Base-by-base conservation (phyloP, 2,888 invertebrate genomes). In the Hirtodrosophila duncani region DNA sequence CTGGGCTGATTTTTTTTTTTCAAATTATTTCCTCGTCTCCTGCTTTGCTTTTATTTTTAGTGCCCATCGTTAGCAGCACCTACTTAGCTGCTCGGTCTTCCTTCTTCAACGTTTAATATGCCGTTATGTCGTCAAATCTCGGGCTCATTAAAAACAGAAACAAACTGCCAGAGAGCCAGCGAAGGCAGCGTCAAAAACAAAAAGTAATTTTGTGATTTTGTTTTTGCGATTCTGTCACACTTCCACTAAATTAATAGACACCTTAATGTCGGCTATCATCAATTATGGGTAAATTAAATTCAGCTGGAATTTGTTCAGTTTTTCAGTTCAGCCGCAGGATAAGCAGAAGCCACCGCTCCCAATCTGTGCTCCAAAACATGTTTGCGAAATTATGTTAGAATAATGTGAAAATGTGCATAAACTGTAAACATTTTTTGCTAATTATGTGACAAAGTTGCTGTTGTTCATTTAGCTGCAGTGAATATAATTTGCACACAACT, bases 81-180 rank as follows among this genome's bases (percentile, higher is more conserved):
- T 46, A 48, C 38, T 48, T 26, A 49, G 20, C 39, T 39, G 39
- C n/a, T n/a, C n/a, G n/a, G 52, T 29, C 30, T 62, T 53, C 52
- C 11, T 23, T 21, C 8, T 53, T 57, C 61, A 58, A 46, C 74
- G 59, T 63, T 72, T 77, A 72, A 72, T 72, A 72, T 77, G 78
- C 78, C 75, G 75, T 67, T 78, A 55, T 63, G 60, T 70, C 59
- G 75, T 70, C 68, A 74, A 78, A 70, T 78, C 78, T 57, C 50
- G 36, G 60, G 59, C 67, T 78, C 72, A 74, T 74, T 74, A 78
- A 78, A 70, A 67, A 31, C 72, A 48, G 56, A 42, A 55, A 18
- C 42, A 52, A 49, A 38, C 27, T 5, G 16, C 24, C 10, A 17
- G 14, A 2, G 26, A 31, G n/a, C 23, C 9, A 14, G 10, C 29